phyloP scores from a whole-genome alignment of 2,113 vertebrate species.

The Epinephelus moara region DNA sequence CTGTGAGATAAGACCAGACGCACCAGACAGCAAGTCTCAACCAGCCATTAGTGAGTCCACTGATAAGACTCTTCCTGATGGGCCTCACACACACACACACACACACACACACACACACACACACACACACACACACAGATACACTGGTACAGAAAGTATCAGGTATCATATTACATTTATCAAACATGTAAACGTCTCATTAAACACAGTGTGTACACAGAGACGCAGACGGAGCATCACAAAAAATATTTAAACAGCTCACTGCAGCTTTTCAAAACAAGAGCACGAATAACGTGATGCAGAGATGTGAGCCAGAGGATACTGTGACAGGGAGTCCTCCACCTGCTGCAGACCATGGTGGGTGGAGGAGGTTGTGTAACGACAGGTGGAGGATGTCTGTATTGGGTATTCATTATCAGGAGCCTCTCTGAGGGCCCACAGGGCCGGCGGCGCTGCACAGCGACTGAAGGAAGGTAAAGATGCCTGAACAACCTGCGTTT shows the following conservation, averaged over 20 bases:
- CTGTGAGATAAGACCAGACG: slow-evolving; percentile 61
- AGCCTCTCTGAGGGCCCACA: slow-evolving; percentile 21
- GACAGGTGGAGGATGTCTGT: slow-evolving; percentile 42
- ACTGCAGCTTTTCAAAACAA: slow-evolving; percentile 37
- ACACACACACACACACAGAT: not conserved
- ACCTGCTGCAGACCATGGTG: no score
- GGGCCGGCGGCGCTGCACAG: not conserved
- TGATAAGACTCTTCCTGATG: slow-evolving; percentile 74
- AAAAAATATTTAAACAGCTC: slow-evolving; percentile 28
- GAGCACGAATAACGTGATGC: slow-evolving; percentile 10
- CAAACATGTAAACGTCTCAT: no score
- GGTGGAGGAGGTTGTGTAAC: no score
- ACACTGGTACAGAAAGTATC: no score
- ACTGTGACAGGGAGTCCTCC: no score
- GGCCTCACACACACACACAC: slow-evolving; percentile 15
- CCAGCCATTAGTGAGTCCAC: slow-evolving; percentile 66
- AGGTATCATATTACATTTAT: no score
- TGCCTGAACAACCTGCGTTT: slow-evolving; percentile 38
- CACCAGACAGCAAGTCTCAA: slow-evolving; percentile 66
- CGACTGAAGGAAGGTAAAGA: slow-evolving; percentile 19
- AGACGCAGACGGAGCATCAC: no score
- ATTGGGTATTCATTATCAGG: slow-evolving; percentile 55
- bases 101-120: slow-evolving; percentile 29
- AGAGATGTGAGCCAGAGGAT: slow-evolving; percentile 18
- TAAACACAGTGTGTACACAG: no score